Percentiles rank a stretch among this genome's conserved stretches.
These are phyloP conservation scores for Hippocampus comes DNA, from an alignment of 2,113 vertebrate species.

Conservation along the genomic window DNA sequence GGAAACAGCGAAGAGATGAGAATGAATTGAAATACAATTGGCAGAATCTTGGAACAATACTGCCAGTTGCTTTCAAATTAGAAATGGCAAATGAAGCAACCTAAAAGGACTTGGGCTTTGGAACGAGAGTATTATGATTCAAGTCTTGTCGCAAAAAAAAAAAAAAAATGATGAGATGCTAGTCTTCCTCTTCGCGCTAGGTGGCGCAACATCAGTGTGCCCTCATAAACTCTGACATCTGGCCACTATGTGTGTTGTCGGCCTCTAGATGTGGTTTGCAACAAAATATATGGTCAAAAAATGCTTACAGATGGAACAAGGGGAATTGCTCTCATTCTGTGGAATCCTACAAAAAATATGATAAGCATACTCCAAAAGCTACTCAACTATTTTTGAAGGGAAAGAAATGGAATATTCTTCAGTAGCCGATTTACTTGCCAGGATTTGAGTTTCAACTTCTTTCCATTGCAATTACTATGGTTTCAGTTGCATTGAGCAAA, in stretches of 20 bases:
- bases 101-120: neutral
- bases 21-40: slow-evolving; percentile 20
- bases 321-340: neutral
- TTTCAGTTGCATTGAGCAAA: neutral
- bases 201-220: neutral
- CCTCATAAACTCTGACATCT: neutral
- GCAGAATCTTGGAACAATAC: slow-evolving; percentile 20
- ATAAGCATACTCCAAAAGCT: neutral
- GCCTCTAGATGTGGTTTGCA: neutral
- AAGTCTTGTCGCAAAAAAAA: neutral
- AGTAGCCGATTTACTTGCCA: too few relatives aligned
- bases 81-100: neutral
- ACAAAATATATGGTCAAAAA: neutral
- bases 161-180: neutral
- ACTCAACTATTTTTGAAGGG: neutral
- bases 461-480: neutral
- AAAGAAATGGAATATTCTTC: too few relatives aligned
- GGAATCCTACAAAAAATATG: neutral
- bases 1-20: slow-evolving; percentile 13
- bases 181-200: neutral
- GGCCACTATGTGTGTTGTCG: neutral
- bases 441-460: neutral
- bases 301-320: neutral
- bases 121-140: neutral
- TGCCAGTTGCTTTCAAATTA: slow-evolving; percentile 26